phyloP scores from a whole-genome alignment of 1,140 invertebrate species.

The Forficula auricularia region DNA sequence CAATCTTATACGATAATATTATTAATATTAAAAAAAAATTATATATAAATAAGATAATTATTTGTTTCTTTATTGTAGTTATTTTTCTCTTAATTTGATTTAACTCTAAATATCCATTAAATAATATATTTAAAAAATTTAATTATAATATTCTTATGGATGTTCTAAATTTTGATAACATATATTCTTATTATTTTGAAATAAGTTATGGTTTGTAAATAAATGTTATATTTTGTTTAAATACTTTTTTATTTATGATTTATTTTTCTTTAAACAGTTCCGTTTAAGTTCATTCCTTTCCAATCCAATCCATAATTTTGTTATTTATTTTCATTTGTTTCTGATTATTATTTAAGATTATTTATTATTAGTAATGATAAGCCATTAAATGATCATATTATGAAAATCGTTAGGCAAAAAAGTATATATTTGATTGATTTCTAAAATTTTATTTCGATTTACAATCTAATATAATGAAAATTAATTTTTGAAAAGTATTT shows the following conservation, averaged over 20 bases:
- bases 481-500: too few relatives aligned
- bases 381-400: too few relatives aligned
- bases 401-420: too few relatives aligned
- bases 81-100: constrained; percentile 1
- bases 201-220: too few relatives aligned
- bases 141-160: too few relatives aligned
- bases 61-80: neutral
- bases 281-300: neutral
- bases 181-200: neutral
- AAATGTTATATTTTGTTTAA: too few relatives aligned
- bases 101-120: too few relatives aligned
- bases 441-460: too few relatives aligned
- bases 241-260: neutral
- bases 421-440: too few relatives aligned
- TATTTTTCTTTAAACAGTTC: neutral
- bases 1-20: neutral
- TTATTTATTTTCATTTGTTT: neutral
- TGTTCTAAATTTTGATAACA: neutral
- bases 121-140: too few relatives aligned
- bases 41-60: neutral
- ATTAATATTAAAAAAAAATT: neutral
- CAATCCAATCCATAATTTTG: constrained; percentile 4
- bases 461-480: too few relatives aligned
- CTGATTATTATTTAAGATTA: neutral
- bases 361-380: too few relatives aligned